A percentile compares a stretch with the other conserved stretches of the same genome.
These are phyloP conservation scores for Chrysolina americana DNA, from an alignment of 2,888 invertebrate species.

Conservation along the genomic window DNA sequence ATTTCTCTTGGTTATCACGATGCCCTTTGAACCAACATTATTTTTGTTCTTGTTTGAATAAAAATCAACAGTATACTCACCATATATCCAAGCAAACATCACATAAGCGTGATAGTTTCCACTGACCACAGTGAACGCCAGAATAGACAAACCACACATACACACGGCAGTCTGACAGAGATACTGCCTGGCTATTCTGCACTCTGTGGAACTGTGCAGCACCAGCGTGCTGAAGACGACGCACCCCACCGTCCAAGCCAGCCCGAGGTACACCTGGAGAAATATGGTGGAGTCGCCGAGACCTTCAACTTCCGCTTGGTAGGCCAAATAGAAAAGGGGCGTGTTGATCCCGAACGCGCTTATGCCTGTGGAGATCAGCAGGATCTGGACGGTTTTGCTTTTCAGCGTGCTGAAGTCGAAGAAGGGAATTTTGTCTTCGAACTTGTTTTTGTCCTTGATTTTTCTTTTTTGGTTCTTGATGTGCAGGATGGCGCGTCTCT, in stretches of 20 bases:
- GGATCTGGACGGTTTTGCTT: slow-evolving; percentile 87
- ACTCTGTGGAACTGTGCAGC: slow-evolving; percentile 87
- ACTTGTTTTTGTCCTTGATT: slow-evolving; percentile 84
- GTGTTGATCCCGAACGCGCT: slow-evolving; percentile 88
- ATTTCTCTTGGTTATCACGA: too few relatives aligned
- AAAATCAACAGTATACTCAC: slow-evolving; percentile 66
- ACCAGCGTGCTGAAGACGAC: slow-evolving; percentile 86
- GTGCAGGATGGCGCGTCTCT: slow-evolving; percentile 88
- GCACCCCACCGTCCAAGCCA: slow-evolving; percentile 88
- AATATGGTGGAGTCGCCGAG: slow-evolving; percentile 69
- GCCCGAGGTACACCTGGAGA: slow-evolving; percentile 81
- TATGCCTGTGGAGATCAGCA: slow-evolving; percentile 85
- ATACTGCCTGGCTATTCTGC: slow-evolving; percentile 88
- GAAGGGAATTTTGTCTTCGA: slow-evolving; percentile 86
- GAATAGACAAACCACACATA: slow-evolving; percentile 82
- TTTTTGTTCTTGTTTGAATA: too few relatives aligned
- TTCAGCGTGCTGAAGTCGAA: slow-evolving; percentile 89
- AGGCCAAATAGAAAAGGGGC: slow-evolving; percentile 87
- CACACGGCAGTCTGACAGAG: slow-evolving; percentile 86
- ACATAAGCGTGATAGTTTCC: slow-evolving; percentile 84
- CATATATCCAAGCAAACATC: slow-evolving; percentile 86
- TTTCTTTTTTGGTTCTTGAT: slow-evolving; percentile 90
- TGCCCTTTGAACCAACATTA: too few relatives aligned
- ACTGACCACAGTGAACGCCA: slow-evolving; percentile 84
- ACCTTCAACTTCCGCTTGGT: slow-evolving; percentile 84